These are phyloP conservation scores for Nothocercus julius DNA, from an alignment of 2,113 vertebrate genomes.

Conservation along the genomic window DNA sequence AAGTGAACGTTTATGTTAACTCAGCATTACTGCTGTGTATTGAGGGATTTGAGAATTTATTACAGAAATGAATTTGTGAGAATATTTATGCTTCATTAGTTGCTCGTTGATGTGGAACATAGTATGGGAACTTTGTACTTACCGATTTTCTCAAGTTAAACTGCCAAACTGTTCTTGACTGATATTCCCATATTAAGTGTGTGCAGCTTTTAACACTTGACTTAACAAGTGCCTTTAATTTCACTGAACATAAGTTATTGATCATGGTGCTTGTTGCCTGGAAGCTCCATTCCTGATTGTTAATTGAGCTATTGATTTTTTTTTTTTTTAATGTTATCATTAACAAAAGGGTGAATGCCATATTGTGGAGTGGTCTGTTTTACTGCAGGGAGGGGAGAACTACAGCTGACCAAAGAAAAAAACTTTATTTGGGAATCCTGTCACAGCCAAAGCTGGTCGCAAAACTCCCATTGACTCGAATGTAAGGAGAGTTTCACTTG, in stretches of 20 bases:
- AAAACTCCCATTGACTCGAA: neutral
- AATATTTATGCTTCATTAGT: slow-evolving; percentile 70
- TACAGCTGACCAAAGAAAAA: neutral
- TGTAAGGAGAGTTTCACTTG: neutral
- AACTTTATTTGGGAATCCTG: neutral
- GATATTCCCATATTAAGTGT: slow-evolving; percentile 63
- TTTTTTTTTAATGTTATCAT: slow-evolving; percentile 68
- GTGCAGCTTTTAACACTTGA: slow-evolving; percentile 79
- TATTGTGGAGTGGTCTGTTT: slow-evolving; percentile 21
- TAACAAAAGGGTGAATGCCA: slow-evolving; percentile 63
- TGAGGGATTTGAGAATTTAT: slow-evolving; percentile 56
- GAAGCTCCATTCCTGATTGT: slow-evolving; percentile 77
- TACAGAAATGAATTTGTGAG: slow-evolving; percentile 57
- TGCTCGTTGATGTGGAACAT: slow-evolving; percentile 61
- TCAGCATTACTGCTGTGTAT: slow-evolving; percentile 27
- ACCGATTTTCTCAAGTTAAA: slow-evolving; percentile 67
- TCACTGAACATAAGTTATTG: slow-evolving; percentile 81
- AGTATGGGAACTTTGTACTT: slow-evolving; percentile 66
- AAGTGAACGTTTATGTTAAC: slow-evolving; percentile 6
- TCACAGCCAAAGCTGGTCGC: neutral
- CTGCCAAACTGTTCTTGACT: slow-evolving; percentile 54
- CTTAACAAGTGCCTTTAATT: slow-evolving; percentile 83
- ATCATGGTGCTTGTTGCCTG: slow-evolving; percentile 75
- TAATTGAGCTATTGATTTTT: slow-evolving; percentile 82
- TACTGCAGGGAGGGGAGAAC: neutral